Base-by-base conservation (phyloP, 2,113 vertebrate species). In the Ophiodon elongatus region DNA sequence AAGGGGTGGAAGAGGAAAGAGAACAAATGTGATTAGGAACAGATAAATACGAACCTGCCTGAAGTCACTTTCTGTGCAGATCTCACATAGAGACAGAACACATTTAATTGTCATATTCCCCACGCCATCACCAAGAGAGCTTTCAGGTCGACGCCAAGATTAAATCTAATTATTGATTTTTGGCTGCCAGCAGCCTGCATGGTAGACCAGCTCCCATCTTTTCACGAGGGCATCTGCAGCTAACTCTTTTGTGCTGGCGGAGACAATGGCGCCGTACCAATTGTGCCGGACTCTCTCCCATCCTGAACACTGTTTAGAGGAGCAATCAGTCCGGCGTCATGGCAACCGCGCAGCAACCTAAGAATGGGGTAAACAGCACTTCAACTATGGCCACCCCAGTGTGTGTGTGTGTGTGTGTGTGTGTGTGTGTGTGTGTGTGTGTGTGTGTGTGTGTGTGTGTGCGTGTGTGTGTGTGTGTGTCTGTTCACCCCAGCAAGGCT, bases 361-460 rank as follows among this genome's bases (percentile, higher is more conserved):
- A 92, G 93, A 94, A 94, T 93, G 90, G 92, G 76, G 91, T 89
- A 93, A 94, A 94, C 89, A 90, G 83, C 70, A 91, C 89, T 93
- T 93, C 85, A 92, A 45, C 88, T 87, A 82, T 74, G 82, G 87
- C 85, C 21, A 63, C 71, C 89, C 79, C 70, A 73, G 80, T 88
- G 73, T 73, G 76, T 57, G 47, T 56, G 0, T 56, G 1, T 79
- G 47, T 74, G 45, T 79, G 64, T 63, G 59, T 43, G 41, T 62
- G 67, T 59, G 66, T 31, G 29, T 54, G 1, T 79, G 47, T 74
- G 45, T 79, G 52, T 63, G 52, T 62, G 67, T 64, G 70, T 35
- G 27, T 65, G 56, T 66, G 3, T 79, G 68, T 72, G 69, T 78
- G 60, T 73, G 45, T 41, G 70, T 79, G 33, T 66, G 71, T 73